Evolutionary conservation across 2,797 vertebrate genomes (phyloP).

Genomic region (Chloroceryle amazona): DNA sequence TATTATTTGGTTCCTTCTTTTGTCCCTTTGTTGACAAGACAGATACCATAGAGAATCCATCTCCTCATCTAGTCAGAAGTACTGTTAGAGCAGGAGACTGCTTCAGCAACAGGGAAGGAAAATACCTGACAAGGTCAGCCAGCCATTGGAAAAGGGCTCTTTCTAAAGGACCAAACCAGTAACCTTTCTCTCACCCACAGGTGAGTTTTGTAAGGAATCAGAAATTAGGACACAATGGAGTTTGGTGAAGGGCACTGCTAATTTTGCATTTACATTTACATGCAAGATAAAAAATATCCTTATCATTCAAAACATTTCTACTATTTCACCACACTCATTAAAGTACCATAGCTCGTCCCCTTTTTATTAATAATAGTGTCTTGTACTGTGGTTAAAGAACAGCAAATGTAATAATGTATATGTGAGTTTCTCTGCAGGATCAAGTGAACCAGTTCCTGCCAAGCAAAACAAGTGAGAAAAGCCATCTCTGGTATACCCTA

Average conservation of each 20-base stretch:
- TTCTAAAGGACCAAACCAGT: not conserved
- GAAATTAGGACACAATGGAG: not conserved
- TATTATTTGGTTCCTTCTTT: not conserved
- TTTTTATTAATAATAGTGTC: not conserved
- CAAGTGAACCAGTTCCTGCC: not conserved
- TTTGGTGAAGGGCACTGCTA: not conserved
- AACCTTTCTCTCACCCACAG: not conserved
- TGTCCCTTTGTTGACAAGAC: not conserved
- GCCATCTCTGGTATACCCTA: not conserved
- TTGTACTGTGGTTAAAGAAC: not conserved
- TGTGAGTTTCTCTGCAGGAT: not conserved
- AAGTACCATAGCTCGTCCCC: not conserved
- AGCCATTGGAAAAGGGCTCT: not conserved
- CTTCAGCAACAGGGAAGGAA: not conserved
- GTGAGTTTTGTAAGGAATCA: not conserved
- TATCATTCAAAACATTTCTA: not conserved
- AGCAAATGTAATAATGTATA: not conserved
- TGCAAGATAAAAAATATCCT: not conserved
- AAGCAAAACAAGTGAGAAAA: constrained; percentile 20
- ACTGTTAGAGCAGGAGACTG: not conserved
- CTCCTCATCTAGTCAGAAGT: not conserved
- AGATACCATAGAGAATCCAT: not conserved
- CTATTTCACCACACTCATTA: not conserved
- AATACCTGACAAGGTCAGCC: not conserved
- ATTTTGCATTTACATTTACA: not conserved